phyloP scores from a whole-genome alignment of 2,797 vertebrate genomes.

The Coregonus suidteri region DNA sequence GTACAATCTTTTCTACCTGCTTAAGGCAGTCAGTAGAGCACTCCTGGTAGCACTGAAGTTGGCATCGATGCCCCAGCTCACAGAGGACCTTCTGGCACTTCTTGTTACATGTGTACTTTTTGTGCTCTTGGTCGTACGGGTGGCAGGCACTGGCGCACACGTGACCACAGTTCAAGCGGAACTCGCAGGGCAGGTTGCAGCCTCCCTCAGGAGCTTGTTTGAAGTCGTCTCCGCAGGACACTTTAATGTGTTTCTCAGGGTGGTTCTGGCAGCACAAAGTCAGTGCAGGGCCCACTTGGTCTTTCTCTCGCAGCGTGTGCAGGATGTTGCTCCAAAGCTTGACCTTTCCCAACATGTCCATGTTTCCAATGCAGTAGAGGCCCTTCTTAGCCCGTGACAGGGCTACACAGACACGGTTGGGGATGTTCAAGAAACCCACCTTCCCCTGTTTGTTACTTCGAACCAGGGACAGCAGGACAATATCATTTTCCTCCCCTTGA shows the following conservation, averaged over 20 bases:
- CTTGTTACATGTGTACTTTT: conserved; percentile 81
- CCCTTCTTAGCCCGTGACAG: conserved; percentile 94
- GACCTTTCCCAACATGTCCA: conserved; percentile 82
- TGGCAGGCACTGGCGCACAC: conserved; percentile 89
- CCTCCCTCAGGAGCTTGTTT: conserved; percentile 87
- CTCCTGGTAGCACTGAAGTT: conserved; percentile 65
- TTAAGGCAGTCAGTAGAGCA: conserved; percentile 79
- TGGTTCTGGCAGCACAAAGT: conserved; percentile 91
- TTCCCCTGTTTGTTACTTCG: conserved; percentile 84
- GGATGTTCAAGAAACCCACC: conserved; percentile 88
- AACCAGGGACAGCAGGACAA: conserved; percentile 90
- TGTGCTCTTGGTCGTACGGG: conserved; percentile 85
- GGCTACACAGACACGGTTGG: conserved; percentile 92
- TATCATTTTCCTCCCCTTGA: conserved; percentile 97
- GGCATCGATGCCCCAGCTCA: conserved; percentile 80
- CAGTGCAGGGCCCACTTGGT: conserved; percentile 77
- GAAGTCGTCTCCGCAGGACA: conserved; percentile 80
- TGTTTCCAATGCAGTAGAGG: conserved; percentile 89
- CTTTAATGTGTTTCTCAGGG: conserved; percentile 75
- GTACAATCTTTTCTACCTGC: conserved; percentile 80
- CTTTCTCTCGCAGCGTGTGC: conserved; percentile 76
- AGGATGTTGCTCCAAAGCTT: conserved; percentile 89
- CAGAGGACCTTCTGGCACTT: conserved; percentile 84
- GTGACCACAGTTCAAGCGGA: conserved; percentile 88
- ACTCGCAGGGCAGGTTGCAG: conserved; percentile 85